A percentile compares a stretch with the other conserved stretches of the same genome.
Conservation (phyloP, 2,797 vertebrate genomes). For the Kryptopterus vitreolus region DNA sequence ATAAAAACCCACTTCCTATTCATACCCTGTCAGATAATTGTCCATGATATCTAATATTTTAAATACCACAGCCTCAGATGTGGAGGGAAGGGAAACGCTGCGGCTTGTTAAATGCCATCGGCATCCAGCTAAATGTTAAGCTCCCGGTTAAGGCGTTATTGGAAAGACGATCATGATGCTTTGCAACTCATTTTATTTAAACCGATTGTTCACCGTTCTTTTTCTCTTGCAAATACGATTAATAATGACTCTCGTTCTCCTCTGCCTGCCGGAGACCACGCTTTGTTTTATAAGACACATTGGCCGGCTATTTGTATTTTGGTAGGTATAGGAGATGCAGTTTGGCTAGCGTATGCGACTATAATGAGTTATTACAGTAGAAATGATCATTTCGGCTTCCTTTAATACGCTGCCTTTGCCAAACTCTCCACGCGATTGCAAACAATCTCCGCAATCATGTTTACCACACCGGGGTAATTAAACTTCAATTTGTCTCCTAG, state of each 20-base stretch:
- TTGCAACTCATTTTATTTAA: constrained; percentile 4
- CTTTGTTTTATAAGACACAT: background rate
- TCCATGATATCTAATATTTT: constrained; percentile 16
- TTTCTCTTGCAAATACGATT: background rate
- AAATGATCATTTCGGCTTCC: constrained; percentile 51
- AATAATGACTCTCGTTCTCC: background rate
- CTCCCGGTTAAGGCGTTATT: constrained; percentile 14
- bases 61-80: background rate
- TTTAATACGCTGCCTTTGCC: constrained; percentile 40
- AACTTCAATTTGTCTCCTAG: constrained; percentile 59
- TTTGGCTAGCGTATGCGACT: constrained; percentile 31
- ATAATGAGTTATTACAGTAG: constrained; percentile 38
- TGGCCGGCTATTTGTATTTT: constrained; percentile 5
- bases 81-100: constrained; percentile 2
- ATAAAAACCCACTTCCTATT: constrained; percentile 5
- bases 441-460: constrained; percentile 63
- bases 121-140: constrained; percentile 28
- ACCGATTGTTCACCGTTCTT: background rate
- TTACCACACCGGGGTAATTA: constrained; percentile 57
- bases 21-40: constrained; percentile 12
- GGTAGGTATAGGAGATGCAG: constrained; percentile 3
- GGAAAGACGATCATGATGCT: constrained; percentile 1
- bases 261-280: background rate
- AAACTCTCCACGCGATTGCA: constrained; percentile 50
- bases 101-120: constrained; percentile 32